A percentile compares a stretch with the other conserved stretches of the same genome.
Conservation (phyloP, 2,113 vertebrate species). For the Nansenia antarctica region DNA sequence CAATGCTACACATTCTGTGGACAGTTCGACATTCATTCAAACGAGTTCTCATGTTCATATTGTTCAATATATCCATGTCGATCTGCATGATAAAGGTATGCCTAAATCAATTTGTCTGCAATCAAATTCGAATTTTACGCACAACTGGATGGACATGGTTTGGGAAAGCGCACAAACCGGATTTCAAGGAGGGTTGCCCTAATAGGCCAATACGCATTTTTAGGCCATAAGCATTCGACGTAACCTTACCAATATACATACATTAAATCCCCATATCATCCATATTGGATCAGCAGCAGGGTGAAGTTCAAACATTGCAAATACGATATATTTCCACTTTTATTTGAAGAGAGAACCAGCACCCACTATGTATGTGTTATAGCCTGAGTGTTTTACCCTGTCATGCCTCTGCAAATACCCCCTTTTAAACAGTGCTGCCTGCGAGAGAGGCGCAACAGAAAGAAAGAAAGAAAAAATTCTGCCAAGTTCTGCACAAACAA, state of each 20-base stretch:
- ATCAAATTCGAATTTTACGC: background rate
- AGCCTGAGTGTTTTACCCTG: background rate
- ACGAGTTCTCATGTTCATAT: background rate
- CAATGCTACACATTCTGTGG: too few relatives aligned
- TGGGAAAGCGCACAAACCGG: background rate
- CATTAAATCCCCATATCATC: background rate
- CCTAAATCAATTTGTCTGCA: background rate
- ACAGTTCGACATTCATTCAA: background rate
- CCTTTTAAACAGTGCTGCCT: background rate
- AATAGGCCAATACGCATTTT: too few relatives aligned
- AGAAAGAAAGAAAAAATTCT: too few relatives aligned
- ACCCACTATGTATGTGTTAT: background rate
- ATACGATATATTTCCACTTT: background rate
- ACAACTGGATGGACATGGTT: background rate
- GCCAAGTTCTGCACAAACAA: slow-evolving; percentile 49
- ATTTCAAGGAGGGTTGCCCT: background rate
- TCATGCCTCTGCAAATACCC: background rate
- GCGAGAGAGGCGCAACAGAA: slow-evolving; percentile 47
- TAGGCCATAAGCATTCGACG: background rate
- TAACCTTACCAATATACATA: background rate
- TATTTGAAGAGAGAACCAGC: background rate
- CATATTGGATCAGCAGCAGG: background rate
- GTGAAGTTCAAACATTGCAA: background rate
- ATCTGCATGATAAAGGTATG: background rate
- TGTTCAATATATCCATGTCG: background rate